A percentile compares a stretch with the other conserved stretches of the same genome.
Evolutionary conservation across 2,797 vertebrate genomes (phyloP).

Genomic region (Psittacula derbiana): DNA sequence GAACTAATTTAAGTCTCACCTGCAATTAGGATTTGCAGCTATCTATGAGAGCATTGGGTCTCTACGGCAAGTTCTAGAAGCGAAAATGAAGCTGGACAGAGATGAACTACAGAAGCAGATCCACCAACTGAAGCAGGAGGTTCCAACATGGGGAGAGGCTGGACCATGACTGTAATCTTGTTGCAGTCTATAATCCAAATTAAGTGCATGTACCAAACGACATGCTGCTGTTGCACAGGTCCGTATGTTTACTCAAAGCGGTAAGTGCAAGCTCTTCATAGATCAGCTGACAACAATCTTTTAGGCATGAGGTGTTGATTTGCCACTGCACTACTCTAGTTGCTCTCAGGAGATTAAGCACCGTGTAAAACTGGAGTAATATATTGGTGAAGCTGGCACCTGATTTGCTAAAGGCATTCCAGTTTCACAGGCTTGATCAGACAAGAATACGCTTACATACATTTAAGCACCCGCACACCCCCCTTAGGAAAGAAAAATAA

Average conservation of each 20-base stretch:
- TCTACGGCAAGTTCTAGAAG: slow-evolving; percentile 78
- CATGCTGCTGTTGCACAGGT: slow-evolving; percentile 38
- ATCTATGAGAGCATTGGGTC: slow-evolving; percentile 82
- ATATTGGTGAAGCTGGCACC: slow-evolving; percentile 20
- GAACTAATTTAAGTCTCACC: slow-evolving; percentile 28
- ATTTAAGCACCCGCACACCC: not conserved
- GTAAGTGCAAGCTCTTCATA: slow-evolving; percentile 10
- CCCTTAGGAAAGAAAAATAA: not conserved
- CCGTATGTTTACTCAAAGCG: slow-evolving; percentile 12
- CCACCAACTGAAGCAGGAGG: slow-evolving; percentile 70
- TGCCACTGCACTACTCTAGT: slow-evolving; percentile 17
- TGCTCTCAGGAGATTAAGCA: slow-evolving; percentile 5
- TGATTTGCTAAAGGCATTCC: not conserved
- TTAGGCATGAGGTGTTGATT: not conserved
- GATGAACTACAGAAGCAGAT: slow-evolving; percentile 81
- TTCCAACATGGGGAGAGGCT: slow-evolving; percentile 51
- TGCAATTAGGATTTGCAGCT: slow-evolving; percentile 76
- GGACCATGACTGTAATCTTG: not conserved
- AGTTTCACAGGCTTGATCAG: not conserved
- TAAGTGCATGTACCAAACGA: slow-evolving; percentile 57
- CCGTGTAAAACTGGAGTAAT: slow-evolving; percentile 20
- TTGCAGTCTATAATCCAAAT: slow-evolving; percentile 2
- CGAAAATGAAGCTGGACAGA: slow-evolving; percentile 80
- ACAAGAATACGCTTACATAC: not conserved
- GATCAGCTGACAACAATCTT: not conserved